Base-by-base conservation (phyloP, 1,140 invertebrate species). In the Condylostylus longicornis region DNA sequence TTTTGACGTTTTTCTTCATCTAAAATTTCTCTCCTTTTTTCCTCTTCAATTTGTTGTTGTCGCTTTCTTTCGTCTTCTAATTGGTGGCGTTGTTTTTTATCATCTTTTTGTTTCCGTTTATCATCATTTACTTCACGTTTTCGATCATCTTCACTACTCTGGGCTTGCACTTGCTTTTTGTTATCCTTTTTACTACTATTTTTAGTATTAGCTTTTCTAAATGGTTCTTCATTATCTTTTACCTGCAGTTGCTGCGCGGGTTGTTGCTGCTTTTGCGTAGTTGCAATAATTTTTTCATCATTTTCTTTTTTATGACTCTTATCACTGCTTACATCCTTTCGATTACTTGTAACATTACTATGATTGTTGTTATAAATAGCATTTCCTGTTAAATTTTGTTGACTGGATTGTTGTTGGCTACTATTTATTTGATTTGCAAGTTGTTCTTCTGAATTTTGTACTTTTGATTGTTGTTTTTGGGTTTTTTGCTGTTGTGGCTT, bases 61-160 rank as follows among this genome's bases (percentile, higher is more conserved):
- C 52, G 42, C 23, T 53, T 55, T 42, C 50, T 50, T 41, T 62
- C 58, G 29, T 63, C 62, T 58, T 62, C 35, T 17, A 31, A 13
- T 18, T 42, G 41, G 17, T 46, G 17, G 4, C 23, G 69, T 30
- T 42, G 45, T 7, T 51, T 45, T 37, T 52, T 45, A 30, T 62
- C 58, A 37, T 61, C 51, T 35, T 48, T 43, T 17, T 58, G 67
- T 42, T 49, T 67, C 49, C 53, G 54, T 44, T 72, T 54, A 48
- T 71, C 69, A 29, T 70, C 68, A 2, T 63, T 47, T 50, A 63
- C 50, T 61, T 68, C 37, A 46, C 66, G 49, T 67, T 71, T 42
- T 59, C 65, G 49, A 63, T 70, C 48, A 45, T 58, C 55, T 28
- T 51, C 38, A 2, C 47, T 43, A 3, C 43, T 37, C 17, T 53